Conservation (phyloP, 2,797 vertebrate genomes). For the Lithobates sylvaticus region DNA sequence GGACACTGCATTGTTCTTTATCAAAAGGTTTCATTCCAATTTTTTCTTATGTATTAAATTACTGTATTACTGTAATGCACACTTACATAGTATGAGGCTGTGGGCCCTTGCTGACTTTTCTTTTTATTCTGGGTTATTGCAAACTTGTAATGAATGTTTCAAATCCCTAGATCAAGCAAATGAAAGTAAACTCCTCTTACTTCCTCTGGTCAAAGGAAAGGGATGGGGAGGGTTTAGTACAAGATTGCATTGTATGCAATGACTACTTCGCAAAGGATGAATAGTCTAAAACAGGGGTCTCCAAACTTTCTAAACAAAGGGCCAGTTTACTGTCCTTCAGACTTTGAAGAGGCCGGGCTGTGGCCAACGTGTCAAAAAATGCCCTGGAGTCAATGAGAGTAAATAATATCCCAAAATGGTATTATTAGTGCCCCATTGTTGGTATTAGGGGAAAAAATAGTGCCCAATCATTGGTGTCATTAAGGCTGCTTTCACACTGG, state of each 20-base stretch:
- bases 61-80: not conserved
- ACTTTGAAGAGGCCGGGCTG: too few species aligned
- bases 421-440: too few species aligned
- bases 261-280: not conserved
- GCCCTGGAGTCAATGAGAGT: too few species aligned
- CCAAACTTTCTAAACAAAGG: too few species aligned
- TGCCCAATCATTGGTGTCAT: too few species aligned
- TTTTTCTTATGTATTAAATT: not conserved
- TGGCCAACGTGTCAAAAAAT: too few species aligned
- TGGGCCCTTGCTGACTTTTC: not conserved
- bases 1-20: not conserved
- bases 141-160: not conserved
- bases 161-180: not conserved
- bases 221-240: not conserved
- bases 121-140: not conserved
- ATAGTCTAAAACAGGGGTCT: too few species aligned
- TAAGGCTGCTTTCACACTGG: too few species aligned
- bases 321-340: too few species aligned
- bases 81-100: not conserved
- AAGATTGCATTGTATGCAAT: not conserved
- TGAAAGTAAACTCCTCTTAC: not conserved
- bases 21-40: not conserved
- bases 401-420: too few species aligned
- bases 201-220: not conserved
- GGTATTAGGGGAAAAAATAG: too few species aligned